Evolutionary conservation across 2,797 vertebrate species (phyloP), one percentile per base, ranked within the genome.

Genomic region (Kryptopterus vitreolus): DNA sequence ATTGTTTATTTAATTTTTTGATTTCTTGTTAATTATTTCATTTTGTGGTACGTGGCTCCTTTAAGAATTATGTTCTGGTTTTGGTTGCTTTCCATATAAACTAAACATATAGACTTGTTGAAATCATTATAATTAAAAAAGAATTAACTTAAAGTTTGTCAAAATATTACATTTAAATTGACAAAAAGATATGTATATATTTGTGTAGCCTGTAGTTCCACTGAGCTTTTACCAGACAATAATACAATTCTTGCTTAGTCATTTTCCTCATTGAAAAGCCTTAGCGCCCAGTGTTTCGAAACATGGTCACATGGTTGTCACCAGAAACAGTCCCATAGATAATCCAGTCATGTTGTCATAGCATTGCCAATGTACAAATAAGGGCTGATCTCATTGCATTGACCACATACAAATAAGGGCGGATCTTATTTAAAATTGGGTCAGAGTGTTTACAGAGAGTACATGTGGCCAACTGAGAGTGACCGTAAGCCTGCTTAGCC

Each of bases 341-440:
- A 57, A 78, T 58, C 38, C 31, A 46, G n/a, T 15, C 63, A 0
- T 82, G 70, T 79, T 58, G 76, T 82, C 69, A 76, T 59, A 78
- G 77, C 61, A 79, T 43, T 75, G 77, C 24, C 62, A 29, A 38
- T 33, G 69, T 73, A 50, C 61, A 77, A 69, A 58, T 53, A 61
- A 79, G 77, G 77, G 77, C 71, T 78, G 76, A 61, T 74, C 78
- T 65, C 78, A 53, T 38, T 63, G 58, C 79, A 46, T 16, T 75
- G 77, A 61, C 77, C 81, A 78, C 70, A 72, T 61, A 53, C 61
- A 77, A 76, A 58, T 43, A 61, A 79, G 77, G 77, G 77, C 16
- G 46, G 76, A 18, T 68, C 70, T 78, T 33, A 73, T 46, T 73
- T 77, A 52, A 66, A 74, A 74, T 55, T 38, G 76, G 80, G 76